Evolutionary conservation across 2,113 vertebrate species (phyloP).

Genomic region (Chloebia gouldiae): DNA sequence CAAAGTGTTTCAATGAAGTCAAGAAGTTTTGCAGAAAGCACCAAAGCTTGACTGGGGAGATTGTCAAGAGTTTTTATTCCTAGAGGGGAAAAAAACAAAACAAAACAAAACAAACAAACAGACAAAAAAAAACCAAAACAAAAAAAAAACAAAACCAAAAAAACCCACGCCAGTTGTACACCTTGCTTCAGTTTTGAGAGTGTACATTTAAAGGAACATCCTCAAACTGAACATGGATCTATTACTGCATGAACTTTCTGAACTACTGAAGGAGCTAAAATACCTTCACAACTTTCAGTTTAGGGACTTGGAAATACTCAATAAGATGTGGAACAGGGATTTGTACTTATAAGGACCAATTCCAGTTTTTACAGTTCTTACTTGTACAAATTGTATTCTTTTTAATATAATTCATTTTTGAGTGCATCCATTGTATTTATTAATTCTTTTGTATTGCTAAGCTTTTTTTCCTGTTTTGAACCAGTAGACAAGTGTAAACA

Average conservation of each 20-base stretch:
- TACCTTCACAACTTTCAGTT: background rate
- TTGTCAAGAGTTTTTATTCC: background rate
- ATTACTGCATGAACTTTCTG: background rate
- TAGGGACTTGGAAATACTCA: background rate
- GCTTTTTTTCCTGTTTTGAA: background rate
- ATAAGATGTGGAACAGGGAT: background rate
- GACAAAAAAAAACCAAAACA: no score
- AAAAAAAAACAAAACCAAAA: background rate
- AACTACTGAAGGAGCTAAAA: background rate
- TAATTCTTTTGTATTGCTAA: background rate
- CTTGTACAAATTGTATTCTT: rapidly evolving
- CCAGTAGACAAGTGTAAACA: background rate
- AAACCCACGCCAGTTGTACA: background rate
- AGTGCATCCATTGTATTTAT: background rate
- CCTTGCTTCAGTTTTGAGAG: background rate
- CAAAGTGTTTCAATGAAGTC: background rate
- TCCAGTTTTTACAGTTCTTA: background rate
- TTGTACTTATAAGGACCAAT: background rate
- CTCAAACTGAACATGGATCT: background rate
- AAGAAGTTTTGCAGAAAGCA: background rate
- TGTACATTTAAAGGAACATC: background rate
- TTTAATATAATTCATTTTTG: background rate
- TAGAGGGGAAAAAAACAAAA: rapidly evolving
- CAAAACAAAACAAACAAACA: no score
- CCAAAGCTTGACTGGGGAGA: background rate